These are phyloP conservation scores for Rhagoletis pomonella DNA, from an alignment of 1,140 invertebrate species.

Conservation along the genomic window DNA sequence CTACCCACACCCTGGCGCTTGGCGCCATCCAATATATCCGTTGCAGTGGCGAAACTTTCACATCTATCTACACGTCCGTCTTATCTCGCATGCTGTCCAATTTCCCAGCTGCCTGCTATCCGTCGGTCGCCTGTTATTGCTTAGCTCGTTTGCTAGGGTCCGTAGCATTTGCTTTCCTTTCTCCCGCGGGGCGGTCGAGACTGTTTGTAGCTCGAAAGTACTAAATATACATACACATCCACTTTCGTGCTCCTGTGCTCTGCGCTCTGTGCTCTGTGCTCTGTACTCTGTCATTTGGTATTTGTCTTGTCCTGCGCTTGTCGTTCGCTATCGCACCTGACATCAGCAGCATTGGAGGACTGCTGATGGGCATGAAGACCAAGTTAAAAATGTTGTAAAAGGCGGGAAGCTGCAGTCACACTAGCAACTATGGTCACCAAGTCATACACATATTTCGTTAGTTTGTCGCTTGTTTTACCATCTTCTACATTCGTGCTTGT, in stretches of 20 bases:
- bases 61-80: not conserved
- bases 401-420: not conserved
- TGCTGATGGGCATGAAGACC: not conserved
- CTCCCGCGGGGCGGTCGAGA: too few species aligned
- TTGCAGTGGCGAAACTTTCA: not conserved
- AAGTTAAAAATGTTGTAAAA: not conserved
- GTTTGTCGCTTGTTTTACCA: slow-evolving; percentile 1
- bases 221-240: not conserved
- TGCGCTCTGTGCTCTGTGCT: not conserved
- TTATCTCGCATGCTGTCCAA: slow-evolving; percentile 4
- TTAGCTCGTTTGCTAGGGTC: too few species aligned
- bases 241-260: not conserved
- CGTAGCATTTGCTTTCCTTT: too few species aligned
- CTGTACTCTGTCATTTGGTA: slow-evolving; percentile 6
- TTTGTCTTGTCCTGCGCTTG: slow-evolving; percentile 26
- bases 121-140: too few species aligned
- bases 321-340: slow-evolving; percentile 27
- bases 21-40: not conserved
- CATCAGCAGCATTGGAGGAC: not conserved
- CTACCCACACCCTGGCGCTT: not conserved
- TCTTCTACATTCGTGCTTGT: not conserved
- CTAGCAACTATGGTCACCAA: not conserved
- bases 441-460: not conserved
- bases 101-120: not conserved
- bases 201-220: not conserved